phyloP scores from a whole-genome alignment of 2,797 vertebrate species.

The Epinephelus malabaricus region DNA sequence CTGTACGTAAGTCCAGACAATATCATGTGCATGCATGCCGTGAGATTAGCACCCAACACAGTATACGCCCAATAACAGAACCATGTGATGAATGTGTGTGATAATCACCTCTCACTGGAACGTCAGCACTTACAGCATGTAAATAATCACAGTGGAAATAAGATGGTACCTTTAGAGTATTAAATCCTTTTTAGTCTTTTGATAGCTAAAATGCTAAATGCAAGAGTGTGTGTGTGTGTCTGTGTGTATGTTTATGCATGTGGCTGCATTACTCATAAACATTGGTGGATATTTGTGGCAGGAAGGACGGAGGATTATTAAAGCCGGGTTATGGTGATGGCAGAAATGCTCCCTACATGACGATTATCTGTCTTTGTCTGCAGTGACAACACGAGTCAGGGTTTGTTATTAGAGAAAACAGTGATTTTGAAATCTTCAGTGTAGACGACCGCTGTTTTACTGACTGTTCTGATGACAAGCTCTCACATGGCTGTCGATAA shows the following conservation, averaged over 20 bases:
- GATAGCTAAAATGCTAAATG: slow-evolving; percentile 1
- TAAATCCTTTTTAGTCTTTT: slow-evolving; percentile 21
- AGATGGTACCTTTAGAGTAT: slow-evolving; percentile 14
- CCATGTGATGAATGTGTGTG: slow-evolving; percentile 33
- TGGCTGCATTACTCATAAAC: slow-evolving; percentile 25
- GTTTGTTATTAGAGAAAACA: slow-evolving; percentile 25
- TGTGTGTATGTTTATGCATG: slow-evolving; percentile 30
- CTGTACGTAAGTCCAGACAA: slow-evolving; percentile 98
- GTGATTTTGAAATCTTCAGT: slow-evolving; percentile 12
- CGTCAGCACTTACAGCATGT: slow-evolving; percentile 36
- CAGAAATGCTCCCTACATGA: slow-evolving; percentile 22
- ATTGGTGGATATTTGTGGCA: slow-evolving; percentile 24
- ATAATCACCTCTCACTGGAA: slow-evolving; percentile 28
- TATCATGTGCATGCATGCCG: slow-evolving; percentile 73
- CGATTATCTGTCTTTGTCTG: slow-evolving; percentile 18
- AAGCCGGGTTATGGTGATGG: not conserved
- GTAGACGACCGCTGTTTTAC: not conserved
- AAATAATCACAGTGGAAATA: slow-evolving; percentile 10
- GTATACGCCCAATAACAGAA: slow-evolving; percentile 36
- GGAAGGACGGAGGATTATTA: slow-evolving; percentile 24
- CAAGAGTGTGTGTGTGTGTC: slow-evolving; percentile 23
- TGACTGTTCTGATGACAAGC: slow-evolving; percentile 8
- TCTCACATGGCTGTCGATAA: slow-evolving; percentile 13
- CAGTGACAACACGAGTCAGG: slow-evolving; percentile 14
- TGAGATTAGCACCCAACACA: slow-evolving; percentile 51